Evolutionary conservation across 1,140 invertebrate species (phyloP).

Genomic region (Neomicropteryx cornuta): DNA sequence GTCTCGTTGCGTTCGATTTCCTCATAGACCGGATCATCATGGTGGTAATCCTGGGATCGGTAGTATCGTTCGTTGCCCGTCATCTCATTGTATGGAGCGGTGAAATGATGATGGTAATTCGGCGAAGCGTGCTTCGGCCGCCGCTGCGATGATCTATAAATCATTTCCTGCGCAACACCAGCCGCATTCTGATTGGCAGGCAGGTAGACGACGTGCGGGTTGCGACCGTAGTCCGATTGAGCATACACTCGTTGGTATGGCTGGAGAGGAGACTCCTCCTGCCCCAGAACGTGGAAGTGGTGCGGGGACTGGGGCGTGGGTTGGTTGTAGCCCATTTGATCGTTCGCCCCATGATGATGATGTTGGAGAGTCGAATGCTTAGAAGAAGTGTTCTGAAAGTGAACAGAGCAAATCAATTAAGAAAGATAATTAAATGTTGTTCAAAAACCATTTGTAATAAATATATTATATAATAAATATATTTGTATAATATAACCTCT

Average conservation of each 20-base stretch:
- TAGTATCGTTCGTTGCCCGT: conserved; percentile 45
- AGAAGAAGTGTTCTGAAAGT: conserved; percentile 42
- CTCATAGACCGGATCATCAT: conserved; percentile 71
- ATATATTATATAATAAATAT: no score
- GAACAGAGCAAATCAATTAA: no score
- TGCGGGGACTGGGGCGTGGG: conserved; percentile 23
- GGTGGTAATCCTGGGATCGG: conserved; percentile 34
- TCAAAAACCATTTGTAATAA: no score
- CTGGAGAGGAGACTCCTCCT: conserved; percentile 30
- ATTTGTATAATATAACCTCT: no score
- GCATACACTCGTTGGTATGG: conserved; percentile 42
- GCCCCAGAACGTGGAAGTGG: conserved; percentile 24
- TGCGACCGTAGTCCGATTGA: conserved; percentile 45
- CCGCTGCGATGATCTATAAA: neutral
- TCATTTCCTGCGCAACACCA: no score
- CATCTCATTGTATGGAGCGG: conserved; percentile 44
- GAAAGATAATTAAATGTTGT: no score
- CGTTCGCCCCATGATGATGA: conserved; percentile 30
- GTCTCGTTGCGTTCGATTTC: conserved; percentile 66
- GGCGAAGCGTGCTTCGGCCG: neutral
- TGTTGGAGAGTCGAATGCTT: conserved; percentile 34
- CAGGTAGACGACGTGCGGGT: conserved; percentile 36
- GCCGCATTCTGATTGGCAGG: no score
- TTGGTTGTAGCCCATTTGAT: conserved; percentile 26
- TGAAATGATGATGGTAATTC: conserved; percentile 29